Evolutionary conservation across 1,140 invertebrate species (phyloP).

Genomic region (Maniola jurtina): DNA sequence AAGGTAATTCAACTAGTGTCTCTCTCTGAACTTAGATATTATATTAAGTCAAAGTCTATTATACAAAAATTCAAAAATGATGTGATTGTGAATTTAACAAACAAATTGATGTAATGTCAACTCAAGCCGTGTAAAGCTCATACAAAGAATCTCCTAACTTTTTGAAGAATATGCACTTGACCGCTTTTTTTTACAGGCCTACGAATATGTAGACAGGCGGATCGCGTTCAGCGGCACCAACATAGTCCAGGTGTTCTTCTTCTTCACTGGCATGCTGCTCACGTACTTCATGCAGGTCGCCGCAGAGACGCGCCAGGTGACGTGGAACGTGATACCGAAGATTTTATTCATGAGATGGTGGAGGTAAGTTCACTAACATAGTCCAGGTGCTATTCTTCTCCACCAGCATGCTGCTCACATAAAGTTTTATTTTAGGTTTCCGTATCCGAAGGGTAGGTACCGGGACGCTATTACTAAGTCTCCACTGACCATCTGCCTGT

Average conservation of each 20-base stretch:
- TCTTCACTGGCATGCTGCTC: slow-evolving; percentile 66
- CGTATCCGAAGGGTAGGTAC: too few relatives aligned
- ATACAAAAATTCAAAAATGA: too few relatives aligned
- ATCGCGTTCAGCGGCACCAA: background rate
- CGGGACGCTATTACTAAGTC: too few relatives aligned
- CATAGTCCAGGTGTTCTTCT: slow-evolving; percentile 67
- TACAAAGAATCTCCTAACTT: too few relatives aligned
- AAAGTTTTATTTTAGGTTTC: too few relatives aligned
- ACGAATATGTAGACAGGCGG: background rate
- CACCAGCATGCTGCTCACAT: slow-evolving; percentile 52
- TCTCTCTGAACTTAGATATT: background rate
- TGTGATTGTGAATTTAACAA: too few relatives aligned
- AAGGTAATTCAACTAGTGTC: slow-evolving; percentile 6
- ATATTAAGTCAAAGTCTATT: background rate
- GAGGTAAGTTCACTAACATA: slow-evolving; percentile 24
- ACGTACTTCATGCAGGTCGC: slow-evolving; percentile 41
- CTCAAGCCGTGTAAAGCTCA: too few relatives aligned
- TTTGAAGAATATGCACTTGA: too few relatives aligned
- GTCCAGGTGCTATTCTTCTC: slow-evolving; percentile 73
- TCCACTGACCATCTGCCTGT: too few relatives aligned
- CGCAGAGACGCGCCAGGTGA: slow-evolving; percentile 17
- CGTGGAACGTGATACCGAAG: slow-evolving; percentile 29
- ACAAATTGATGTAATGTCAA: too few relatives aligned
- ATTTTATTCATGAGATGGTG: slow-evolving; percentile 33
- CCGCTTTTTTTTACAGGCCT: too few relatives aligned